phyloP scores from a whole-genome alignment of 2,797 vertebrate species.

The Spondyliosoma cantharus region DNA sequence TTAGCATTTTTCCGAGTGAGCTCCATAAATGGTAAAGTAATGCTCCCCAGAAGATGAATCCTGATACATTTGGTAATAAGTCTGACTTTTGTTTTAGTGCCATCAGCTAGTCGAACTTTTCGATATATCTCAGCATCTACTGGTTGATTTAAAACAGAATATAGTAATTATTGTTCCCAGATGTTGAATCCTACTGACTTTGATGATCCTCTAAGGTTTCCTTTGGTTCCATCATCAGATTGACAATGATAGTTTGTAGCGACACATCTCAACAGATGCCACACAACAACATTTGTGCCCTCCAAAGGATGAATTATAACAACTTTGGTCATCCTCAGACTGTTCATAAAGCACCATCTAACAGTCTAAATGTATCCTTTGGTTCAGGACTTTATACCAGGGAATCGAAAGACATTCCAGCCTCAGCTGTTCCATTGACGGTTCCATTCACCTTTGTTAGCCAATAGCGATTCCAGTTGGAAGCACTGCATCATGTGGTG shows the following conservation, averaged over 20 bases:
- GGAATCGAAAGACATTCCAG: no score
- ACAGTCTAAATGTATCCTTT: not conserved
- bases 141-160: not conserved
- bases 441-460: no score
- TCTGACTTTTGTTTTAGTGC: not conserved
- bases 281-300: not conserved
- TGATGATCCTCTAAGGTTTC: not conserved
- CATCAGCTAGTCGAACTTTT: not conserved
- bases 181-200: not conserved
- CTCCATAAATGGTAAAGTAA: not conserved
- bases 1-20: no score
- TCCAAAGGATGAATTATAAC: not conserved
- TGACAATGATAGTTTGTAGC: not conserved
- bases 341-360: not conserved
- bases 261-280: not conserved
- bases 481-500: no score
- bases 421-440: not conserved
- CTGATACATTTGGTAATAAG: not conserved
- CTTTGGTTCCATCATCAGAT: not conserved
- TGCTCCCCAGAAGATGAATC: not conserved
- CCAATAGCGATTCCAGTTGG: no score
- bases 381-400: not conserved
- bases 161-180: not conserved
- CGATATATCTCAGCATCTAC: not conserved
- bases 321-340: not conserved